Evolutionary conservation across 2,797 vertebrate species (phyloP).

Genomic region (Benthosema pterotum): DNA sequence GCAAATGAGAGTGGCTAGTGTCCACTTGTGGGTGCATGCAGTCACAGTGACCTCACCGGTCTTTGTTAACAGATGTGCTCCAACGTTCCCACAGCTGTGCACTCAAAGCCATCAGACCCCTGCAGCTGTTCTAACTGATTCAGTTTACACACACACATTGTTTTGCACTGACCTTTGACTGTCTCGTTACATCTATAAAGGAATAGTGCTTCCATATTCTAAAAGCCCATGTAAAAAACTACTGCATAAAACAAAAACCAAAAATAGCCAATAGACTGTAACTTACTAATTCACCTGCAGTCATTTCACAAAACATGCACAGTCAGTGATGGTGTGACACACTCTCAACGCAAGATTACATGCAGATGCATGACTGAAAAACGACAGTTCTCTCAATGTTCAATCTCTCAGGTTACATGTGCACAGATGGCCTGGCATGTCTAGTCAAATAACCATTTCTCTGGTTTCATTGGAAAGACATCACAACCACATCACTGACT

Average conservation of each 20-base stretch:
- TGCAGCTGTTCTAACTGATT: conserved; percentile 74
- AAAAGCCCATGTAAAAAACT: neutral
- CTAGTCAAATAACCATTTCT: conserved; percentile 58
- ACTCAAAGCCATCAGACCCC: conserved; percentile 53
- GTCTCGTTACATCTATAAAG: conserved; percentile 32
- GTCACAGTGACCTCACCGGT: conserved; percentile 57
- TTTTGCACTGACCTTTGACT: conserved; percentile 40
- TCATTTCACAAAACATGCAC: neutral
- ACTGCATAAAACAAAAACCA: too few species aligned
- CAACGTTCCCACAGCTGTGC: conserved; percentile 69
- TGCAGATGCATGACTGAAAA: conserved; percentile 23
- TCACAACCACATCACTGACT: conserved; percentile 54
- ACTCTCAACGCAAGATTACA: neutral
- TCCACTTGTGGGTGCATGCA: conserved; percentile 47
- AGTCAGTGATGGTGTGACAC: conserved; percentile 2
- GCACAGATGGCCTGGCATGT: conserved; percentile 73
- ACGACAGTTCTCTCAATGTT: conserved; percentile 28
- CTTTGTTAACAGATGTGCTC: conserved; percentile 70
- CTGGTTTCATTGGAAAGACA: conserved; percentile 58
- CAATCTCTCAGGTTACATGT: conserved; percentile 72
- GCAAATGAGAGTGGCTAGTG: conserved; percentile 29
- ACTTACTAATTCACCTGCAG: neutral
- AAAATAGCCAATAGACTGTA: neutral
- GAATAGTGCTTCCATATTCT: conserved; percentile 30
- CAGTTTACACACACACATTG: conserved; percentile 45